Percentiles rank a stretch among this genome's conserved stretches.
Evolutionary conservation across 2,113 vertebrate genomes (phyloP).

Genomic region (Eurypyga helias): DNA sequence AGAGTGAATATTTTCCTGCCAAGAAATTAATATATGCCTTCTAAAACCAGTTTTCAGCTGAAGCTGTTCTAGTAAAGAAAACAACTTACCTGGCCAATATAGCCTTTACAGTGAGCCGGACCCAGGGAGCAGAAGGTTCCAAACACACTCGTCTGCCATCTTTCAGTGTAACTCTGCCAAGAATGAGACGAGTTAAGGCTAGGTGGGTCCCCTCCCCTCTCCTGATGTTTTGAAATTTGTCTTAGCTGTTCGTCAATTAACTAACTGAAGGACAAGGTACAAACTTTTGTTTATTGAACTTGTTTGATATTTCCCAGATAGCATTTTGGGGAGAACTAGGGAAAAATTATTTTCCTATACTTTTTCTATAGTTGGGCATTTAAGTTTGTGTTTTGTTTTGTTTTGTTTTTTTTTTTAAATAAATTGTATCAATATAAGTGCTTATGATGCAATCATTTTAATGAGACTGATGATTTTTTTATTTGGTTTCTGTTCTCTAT

Average conservation of each 20-base stretch:
- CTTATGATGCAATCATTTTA: neutral
- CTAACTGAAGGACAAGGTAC: neutral
- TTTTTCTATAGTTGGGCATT: neutral
- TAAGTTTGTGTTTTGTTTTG: too few species aligned
- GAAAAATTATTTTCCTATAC: neutral
- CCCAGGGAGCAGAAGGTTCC: constrained; percentile 53
- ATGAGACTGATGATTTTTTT: neutral
- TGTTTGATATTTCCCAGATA: neutral
- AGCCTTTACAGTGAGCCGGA: neutral
- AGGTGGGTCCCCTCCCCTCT: neutral
- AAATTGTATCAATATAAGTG: too few species aligned
- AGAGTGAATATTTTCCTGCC: neutral
- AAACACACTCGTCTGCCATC: constrained; percentile 14
- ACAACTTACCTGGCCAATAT: constrained; percentile 29
- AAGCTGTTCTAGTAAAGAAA: neutral
- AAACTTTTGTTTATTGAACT: neutral
- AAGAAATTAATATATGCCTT: neutral
- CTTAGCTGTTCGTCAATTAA: neutral
- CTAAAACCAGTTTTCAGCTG: neutral
- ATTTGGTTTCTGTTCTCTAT: neutral
- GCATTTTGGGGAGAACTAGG: neutral
- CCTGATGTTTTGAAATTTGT: neutral
- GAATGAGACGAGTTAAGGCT: neutral
- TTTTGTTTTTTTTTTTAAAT: too few species aligned
- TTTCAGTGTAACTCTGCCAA: constrained; percentile 36